These are phyloP conservation scores for Brachionus manjavacas DNA, from an alignment of 1,140 invertebrate genomes.

Conservation along the genomic window DNA sequence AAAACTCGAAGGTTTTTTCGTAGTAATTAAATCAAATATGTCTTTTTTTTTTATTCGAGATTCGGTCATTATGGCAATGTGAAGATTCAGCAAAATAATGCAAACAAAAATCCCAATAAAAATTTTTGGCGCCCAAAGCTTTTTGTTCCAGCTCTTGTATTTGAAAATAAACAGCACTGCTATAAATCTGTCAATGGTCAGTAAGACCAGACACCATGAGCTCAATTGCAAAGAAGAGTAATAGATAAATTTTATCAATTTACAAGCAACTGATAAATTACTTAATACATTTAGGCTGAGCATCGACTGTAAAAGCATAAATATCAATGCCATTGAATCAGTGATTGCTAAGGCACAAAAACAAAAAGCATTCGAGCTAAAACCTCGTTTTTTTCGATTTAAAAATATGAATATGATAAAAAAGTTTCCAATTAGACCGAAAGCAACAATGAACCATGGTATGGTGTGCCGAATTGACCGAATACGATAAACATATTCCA, in stretches of 20 bases:
- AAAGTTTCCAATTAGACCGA: slow-evolving; percentile 29
- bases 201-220: neutral
- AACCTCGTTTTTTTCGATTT: neutral
- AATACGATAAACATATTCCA: neutral
- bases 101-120: neutral
- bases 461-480: neutral
- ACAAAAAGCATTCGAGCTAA: slow-evolving; percentile 25
- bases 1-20: neutral
- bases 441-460: neutral
- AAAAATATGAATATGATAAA: slow-evolving; percentile 7
- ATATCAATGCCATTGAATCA: slow-evolving; percentile 9
- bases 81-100: neutral
- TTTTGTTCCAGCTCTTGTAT: slow-evolving; percentile 16
- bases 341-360: neutral
- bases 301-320: neutral
- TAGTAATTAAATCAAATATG: neutral
- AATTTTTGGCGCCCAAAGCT: neutral
- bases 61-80: neutral
- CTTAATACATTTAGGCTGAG: neutral
- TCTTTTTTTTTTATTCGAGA: neutral
- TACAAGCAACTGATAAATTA: neutral
- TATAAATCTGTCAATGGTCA: neutral
- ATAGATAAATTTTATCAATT: slow-evolving; percentile 8
- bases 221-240: neutral
- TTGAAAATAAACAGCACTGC: slow-evolving; percentile 3